These are phyloP conservation scores for Tragulus kanchil DNA, from an alignment of 2,113 vertebrate genomes.

Conservation along the genomic window DNA sequence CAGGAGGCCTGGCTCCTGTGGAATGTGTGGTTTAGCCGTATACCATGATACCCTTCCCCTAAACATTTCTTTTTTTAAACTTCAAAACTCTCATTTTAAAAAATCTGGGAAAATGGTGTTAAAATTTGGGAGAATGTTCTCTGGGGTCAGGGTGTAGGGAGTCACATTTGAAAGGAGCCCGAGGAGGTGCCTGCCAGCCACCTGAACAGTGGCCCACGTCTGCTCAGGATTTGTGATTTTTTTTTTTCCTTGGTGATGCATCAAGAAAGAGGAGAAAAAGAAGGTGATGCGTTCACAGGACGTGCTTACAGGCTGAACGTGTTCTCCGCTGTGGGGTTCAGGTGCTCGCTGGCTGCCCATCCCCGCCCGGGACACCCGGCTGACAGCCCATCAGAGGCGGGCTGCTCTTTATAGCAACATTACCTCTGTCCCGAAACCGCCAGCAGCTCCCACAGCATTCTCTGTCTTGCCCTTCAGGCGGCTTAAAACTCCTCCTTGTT, in stretches of 20 bases:
- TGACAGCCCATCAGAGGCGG: background rate
- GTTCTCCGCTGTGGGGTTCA: background rate
- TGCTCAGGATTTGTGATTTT: background rate
- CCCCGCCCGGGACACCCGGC: background rate
- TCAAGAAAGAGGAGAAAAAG: background rate
- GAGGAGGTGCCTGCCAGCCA: no score
- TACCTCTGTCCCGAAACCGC: background rate
- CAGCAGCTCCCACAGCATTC: background rate
- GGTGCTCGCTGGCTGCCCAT: background rate
- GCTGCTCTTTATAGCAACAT: slow-evolving; percentile 71
- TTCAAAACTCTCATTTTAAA: background rate
- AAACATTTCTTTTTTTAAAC: background rate
- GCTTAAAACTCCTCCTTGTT: slow-evolving; percentile 26
- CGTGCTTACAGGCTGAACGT: background rate
- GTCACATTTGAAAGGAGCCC: accelerated
- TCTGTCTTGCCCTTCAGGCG: slow-evolving; percentile 62
- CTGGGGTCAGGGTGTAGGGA: accelerated
- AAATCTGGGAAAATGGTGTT: background rate
- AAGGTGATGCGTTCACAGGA: background rate
- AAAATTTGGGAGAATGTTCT: background rate
- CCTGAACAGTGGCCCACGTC: background rate
- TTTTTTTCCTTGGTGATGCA: background rate
- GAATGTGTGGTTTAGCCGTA: no score
- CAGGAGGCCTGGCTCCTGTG: background rate
- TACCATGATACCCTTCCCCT: background rate